phyloP scores from a whole-genome alignment of 2,113 vertebrate species.

The Leiothrix lutea region DNA sequence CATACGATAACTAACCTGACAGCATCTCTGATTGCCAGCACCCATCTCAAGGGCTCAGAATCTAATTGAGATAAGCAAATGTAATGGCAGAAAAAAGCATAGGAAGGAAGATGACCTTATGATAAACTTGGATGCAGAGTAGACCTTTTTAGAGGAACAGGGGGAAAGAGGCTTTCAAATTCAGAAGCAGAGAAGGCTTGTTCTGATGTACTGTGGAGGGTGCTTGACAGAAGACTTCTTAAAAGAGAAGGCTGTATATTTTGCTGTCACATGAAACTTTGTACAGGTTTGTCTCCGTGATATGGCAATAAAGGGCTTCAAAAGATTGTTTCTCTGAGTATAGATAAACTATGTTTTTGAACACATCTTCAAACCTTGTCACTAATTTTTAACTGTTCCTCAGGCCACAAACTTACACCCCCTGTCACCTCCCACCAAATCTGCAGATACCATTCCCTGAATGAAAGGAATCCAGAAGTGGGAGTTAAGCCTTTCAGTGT shows the following conservation, averaged over 20 bases:
- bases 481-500: slow-evolving; percentile 5
- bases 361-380: background rate
- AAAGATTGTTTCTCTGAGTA: background rate
- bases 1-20: background rate
- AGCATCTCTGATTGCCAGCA: background rate
- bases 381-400: background rate
- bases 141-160: background rate
- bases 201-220: background rate
- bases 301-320: background rate
- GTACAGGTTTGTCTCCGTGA: background rate
- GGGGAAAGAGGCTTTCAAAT: background rate
- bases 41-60: background rate
- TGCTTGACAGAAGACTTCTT: background rate
- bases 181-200: background rate
- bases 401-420: background rate
- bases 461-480: background rate
- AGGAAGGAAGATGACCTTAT: background rate
- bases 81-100: background rate
- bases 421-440: background rate
- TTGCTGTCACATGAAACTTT: background rate
- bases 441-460: background rate
- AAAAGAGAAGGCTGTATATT: background rate
- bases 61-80: background rate
- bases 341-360: background rate
- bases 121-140: background rate